A percentile compares a stretch with the other conserved stretches of the same genome.
These are phyloP conservation scores for Lemur catta DNA, from an alignment of 2,797 vertebrate genomes.

Conservation along the genomic window DNA sequence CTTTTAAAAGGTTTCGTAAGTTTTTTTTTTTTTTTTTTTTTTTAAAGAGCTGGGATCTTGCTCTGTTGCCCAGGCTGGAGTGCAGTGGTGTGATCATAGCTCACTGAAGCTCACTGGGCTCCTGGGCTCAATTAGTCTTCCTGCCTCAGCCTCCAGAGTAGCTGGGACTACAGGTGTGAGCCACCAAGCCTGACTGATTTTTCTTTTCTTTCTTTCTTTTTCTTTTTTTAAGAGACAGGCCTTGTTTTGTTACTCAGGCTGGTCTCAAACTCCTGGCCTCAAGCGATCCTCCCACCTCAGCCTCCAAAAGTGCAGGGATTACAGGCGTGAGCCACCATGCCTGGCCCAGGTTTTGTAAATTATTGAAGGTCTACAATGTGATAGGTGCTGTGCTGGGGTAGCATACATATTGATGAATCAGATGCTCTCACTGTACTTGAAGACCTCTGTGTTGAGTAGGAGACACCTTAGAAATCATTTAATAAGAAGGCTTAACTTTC, in stretches of 20 bases:
- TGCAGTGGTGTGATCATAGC: background rate
- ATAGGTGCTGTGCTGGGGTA: background rate
- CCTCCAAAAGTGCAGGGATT: background rate
- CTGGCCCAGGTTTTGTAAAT: background rate
- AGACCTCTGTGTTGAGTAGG: background rate
- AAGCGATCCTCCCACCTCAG: background rate
- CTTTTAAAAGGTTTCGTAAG: conserved; percentile 17
- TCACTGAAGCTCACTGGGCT: background rate
- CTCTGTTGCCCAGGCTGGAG: background rate
- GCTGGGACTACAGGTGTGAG: background rate
- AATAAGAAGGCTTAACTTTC: background rate
- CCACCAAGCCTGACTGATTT: too few relatives aligned
- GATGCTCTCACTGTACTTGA: background rate
- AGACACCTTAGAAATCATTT: background rate
- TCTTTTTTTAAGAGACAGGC: too few relatives aligned
- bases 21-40: background rate
- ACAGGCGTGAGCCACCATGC: background rate
- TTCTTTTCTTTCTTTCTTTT: too few relatives aligned
- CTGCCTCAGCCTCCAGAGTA: background rate
- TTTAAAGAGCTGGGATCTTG: background rate
- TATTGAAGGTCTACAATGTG: background rate
- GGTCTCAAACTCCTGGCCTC: background rate
- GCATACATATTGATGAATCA: background rate
- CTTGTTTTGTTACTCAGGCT: background rate
- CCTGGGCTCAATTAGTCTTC: background rate